Base-by-base conservation (phyloP, 2,888 invertebrate genomes). In the Philonicus albiceps region DNA sequence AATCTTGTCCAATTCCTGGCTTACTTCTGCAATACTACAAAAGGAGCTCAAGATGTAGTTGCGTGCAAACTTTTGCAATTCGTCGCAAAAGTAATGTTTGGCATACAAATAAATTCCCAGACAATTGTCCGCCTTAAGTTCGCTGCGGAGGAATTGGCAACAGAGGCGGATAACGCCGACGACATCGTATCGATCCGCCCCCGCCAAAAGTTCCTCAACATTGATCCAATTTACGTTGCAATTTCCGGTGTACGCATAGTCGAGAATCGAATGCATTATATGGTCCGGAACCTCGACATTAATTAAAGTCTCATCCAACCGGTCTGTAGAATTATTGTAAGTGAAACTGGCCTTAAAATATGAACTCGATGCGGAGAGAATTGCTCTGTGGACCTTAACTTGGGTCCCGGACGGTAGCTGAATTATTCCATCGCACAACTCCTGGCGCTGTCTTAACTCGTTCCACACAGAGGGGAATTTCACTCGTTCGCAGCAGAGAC, bases 341-440 rank as follows among this genome's bases (percentile, higher is more conserved):
- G 95, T 94, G 91, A 96, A 96, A 88, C 95, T 93, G 0, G 95
- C 95, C 92, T 94, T 95, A 91, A 96, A 96, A 92, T 95, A 96
- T 30, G 95, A 95, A 92, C 96, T 96, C 75, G 94, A 94, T 40
- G 95, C 95, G 37, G 96, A 95, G 85, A 96, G 92, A 89, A 96
- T 95, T 19, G 94, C 95, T 87, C 96, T 93, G 90, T 96, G 96
- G 78, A 96, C 93, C 89, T 93, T 93, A 90, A 95, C 95, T 80
- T 94, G 92, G 90, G 93, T 93, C 89, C 94, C 94, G 89, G 94
- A 94, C 87, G 93, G 93, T 90, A 95, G 95, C 8, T 74, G 34
- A 16, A 85, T 43, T n/a, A 83, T 6, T 5, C 96, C 96, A 92
- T 96, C 96, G 91, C 96, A 96, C 80, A 95, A 93, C 90, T 95